Base-by-base conservation (phyloP, 2,113 vertebrate genomes). In the Corythornis cristatus region DNA sequence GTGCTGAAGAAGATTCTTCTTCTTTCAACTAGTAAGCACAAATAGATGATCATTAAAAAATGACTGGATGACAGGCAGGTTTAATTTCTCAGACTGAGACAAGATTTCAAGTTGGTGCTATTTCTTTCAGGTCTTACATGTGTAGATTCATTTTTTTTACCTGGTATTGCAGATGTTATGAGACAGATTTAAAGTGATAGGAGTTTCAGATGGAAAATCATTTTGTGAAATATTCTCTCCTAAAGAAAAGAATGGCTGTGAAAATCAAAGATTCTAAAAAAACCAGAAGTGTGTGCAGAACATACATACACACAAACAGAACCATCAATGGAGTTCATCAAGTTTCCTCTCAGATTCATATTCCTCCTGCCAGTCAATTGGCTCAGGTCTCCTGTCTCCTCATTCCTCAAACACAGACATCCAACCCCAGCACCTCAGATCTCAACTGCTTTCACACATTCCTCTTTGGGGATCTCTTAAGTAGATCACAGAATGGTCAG, bases 81-180 rank as follows among this genome's bases (percentile, higher is more conserved):
- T 26, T 57, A 77, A 95, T 64, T 87, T 80, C 84, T 29, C 35
- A 73, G 72, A 65, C 35, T 80, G 86, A 93, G 89, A 86, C 42
- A 87, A 78, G 50, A 78, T 84, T 90, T 97, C 87, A 95, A 95
- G 85, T 79, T 93, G 89, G 31, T 90, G 90, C 15, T 65, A 58
- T 57, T 93, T 80, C 83, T 94, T 71, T 94, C 86, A 88, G 80
- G 88, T 31, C 40, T 91, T 78, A 75, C 16, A 72, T 51, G 62
- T 60, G 29, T 22, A 90, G 61, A 93, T 75, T 90, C 64, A 83
- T 73, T 83, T 50, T 88, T 37, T 97, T 98, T 97, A 98, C 98
- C 88, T 97, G 95, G 97, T 97, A 86, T 93, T 97, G 95, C 98
- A 98, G 97, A 98, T 97, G 92, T 96, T 97, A 91, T 96, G 97